A percentile compares a stretch with the other conserved stretches of the same genome.
Conservation (phyloP, 2,113 vertebrate genomes). For the Camelus dromedarius region DNA sequence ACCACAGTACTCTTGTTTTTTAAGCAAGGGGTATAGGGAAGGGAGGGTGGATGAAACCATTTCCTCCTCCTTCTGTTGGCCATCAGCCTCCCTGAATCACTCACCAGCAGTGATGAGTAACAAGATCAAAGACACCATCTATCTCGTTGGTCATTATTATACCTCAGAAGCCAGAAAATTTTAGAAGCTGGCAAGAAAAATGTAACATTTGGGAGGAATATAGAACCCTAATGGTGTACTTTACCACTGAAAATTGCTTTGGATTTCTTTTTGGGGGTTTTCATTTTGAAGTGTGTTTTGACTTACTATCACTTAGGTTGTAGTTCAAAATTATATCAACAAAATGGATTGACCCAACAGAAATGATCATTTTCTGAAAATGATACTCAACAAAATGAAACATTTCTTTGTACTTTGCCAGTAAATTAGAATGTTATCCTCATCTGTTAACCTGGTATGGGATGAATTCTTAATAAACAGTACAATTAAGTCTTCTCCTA, state of each 20-base stretch:
- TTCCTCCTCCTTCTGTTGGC: neutral
- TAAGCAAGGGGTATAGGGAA: neutral
- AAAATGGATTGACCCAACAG: neutral
- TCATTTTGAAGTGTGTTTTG: neutral
- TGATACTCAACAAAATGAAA: constrained; percentile 11
- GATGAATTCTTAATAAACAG: constrained; percentile 5
- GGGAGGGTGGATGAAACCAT: neutral
- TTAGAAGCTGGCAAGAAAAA: neutral
- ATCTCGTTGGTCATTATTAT: neutral
- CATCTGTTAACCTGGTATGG: neutral
- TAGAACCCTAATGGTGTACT: neutral
- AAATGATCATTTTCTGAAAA: neutral
- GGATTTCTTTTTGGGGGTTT: neutral
- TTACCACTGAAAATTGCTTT: neutral
- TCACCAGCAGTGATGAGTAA: neutral
- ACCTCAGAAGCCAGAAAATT: neutral
- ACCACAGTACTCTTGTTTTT: neutral
- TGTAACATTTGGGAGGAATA: neutral
- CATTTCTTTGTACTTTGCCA: neutral
- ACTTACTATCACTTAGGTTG: neutral
- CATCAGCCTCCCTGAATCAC: neutral
- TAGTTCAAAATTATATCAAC: neutral
- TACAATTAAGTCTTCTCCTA: neutral
- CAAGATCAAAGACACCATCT: neutral
- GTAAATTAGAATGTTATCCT: constrained; percentile 38